These are phyloP conservation scores for Melipona beecheii DNA, from an alignment of 2,888 invertebrate genomes.

Conservation along the genomic window DNA sequence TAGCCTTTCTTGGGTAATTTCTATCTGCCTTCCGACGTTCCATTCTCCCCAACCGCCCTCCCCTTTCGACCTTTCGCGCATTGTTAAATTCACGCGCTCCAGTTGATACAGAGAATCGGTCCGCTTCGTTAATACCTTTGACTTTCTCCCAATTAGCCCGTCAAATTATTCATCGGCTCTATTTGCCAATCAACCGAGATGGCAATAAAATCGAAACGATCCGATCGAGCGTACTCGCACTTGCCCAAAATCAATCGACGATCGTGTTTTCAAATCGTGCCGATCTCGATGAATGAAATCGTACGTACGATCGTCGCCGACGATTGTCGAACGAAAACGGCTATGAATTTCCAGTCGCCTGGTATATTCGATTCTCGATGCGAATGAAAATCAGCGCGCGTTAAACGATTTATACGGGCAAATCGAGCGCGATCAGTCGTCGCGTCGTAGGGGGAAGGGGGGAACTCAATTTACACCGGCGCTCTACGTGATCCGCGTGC, in stretches of 20 bases:
- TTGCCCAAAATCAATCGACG: not conserved
- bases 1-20: slow-evolving; percentile 1
- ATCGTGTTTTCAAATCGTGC: not conserved
- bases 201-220: not conserved
- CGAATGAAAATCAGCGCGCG: not conserved
- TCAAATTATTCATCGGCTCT: slow-evolving; percentile 2
- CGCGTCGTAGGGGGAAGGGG: not conserved
- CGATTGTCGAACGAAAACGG: not conserved
- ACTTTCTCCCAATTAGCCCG: slow-evolving; percentile 52
- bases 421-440: not conserved
- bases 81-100: slow-evolving; percentile 76
- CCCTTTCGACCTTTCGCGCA: slow-evolving; percentile 24
- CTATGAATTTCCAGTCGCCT: not conserved
- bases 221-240: not conserved
- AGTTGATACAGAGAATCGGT: slow-evolving; percentile 57
- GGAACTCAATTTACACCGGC: not conserved
- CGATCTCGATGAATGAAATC: not conserved
- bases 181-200: not conserved
- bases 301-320: no score
- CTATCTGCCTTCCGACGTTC: slow-evolving; percentile 9
- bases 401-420: slow-evolving; percentile 1
- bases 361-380: not conserved
- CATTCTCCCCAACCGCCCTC: not conserved
- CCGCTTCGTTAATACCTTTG: slow-evolving; percentile 47
- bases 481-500: not conserved